These are phyloP conservation scores for Syrmaticus mikado DNA, from an alignment of 2,113 vertebrate species.

Conservation along the genomic window DNA sequence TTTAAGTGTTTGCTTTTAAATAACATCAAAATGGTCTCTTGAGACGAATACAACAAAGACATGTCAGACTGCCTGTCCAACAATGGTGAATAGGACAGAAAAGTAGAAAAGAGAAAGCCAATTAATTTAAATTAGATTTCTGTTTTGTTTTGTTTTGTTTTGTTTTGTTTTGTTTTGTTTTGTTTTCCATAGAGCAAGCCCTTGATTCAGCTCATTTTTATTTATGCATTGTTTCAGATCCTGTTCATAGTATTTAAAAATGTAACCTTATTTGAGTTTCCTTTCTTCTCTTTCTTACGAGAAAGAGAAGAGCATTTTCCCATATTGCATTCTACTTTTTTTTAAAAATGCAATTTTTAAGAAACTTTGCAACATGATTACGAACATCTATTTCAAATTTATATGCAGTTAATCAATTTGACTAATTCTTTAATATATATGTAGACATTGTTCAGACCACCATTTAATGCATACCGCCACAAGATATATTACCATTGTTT, in stretches of 20 bases:
- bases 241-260: background rate
- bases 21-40: background rate
- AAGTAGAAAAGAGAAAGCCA: background rate
- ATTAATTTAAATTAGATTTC: background rate
- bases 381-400: background rate
- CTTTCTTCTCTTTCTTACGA: background rate
- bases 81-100: background rate
- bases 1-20: background rate
- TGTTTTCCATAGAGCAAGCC: background rate
- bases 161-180: background rate
- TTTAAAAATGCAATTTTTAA: background rate
- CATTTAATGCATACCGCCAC: background rate
- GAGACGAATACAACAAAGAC: background rate
- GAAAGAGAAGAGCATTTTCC: background rate
- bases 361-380: background rate
- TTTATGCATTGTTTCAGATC: background rate
- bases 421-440: background rate
- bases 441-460: background rate
- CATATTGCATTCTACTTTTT: background rate
- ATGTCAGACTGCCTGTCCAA: background rate
- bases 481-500: conserved; percentile 80
- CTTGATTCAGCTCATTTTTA: background rate
- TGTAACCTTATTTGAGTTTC: background rate
- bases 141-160: background rate
- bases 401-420: background rate